Evolutionary conservation across 2,888 invertebrate genomes (phyloP), one percentile per base, ranked within the genome.

Genomic region (Lottia scabra): DNA sequence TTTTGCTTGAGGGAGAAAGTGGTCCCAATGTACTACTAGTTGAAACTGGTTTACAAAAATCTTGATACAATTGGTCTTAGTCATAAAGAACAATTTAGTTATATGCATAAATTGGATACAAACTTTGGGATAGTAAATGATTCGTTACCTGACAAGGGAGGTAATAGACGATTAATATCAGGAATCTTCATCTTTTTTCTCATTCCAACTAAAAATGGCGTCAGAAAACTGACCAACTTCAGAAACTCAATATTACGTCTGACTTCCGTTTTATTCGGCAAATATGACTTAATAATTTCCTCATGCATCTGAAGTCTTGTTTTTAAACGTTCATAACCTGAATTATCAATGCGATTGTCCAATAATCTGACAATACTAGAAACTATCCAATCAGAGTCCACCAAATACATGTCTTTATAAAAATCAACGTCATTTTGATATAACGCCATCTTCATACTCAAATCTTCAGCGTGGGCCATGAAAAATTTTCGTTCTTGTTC

Each of bases 111-210:
- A 30, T 30, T 30, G 30, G 30, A 4, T 5, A 30, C 5, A 4
- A 30, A 30, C 2, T 4, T 30, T 30, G 3, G 30, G 5, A 30
- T 10, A 38, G 8, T 38, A 38, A 38, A 19, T 26, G 19, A 46
- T 3, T 44, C 0, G 81, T 73, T 69, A 89, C 89, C 87, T 75
- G 84, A 78, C 45, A 87, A 73, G 67, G 84, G 83, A 8, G 86
- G 82, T 23, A 89, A 80, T 38, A 89, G 76, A 68, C 81, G 73
- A 26, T 73, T 73, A 19, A 85, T 75, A 44, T 89, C 86, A 0
- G 90, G 90, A 71, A 90, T 87, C 72, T 85, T 86, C 90, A 90
- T 90, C 45, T 87, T 71, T 70, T 88, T 87, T 73, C 85, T 84
- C 85, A 90, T 87, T 5, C 86, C 89, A 30, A 89, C 79, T 23